Conservation (phyloP, 92 coral and sea anemone species). For the Parazoanthus swiftii region DNA sequence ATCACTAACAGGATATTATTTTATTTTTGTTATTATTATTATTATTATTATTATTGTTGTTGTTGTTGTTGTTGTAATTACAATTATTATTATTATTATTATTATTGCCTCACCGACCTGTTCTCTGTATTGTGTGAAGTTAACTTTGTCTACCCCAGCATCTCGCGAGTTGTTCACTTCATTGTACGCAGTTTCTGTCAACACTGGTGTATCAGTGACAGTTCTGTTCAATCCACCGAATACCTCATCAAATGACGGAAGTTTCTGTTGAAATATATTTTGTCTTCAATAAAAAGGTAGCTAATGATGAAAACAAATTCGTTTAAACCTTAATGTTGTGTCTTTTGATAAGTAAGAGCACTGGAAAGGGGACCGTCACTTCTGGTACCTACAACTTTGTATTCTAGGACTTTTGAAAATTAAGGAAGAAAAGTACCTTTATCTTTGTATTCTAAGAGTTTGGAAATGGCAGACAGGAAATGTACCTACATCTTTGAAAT, state of each 20-base stretch:
- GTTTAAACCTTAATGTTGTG: too few relatives aligned
- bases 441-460: conserved; percentile 56
- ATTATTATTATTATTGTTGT: background rate
- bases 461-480: conserved; percentile 39
- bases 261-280: conserved; percentile 45
- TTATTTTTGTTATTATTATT: too few relatives aligned
- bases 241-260: conserved; percentile 59
- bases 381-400: too few relatives aligned
- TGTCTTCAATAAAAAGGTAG: background rate
- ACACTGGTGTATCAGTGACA: conserved; percentile 52
- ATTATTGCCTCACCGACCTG: conserved; percentile 45
- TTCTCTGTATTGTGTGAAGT: conserved; percentile 56
- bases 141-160: conserved; percentile 74
- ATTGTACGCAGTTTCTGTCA: conserved; percentile 52
- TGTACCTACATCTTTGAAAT: conserved; percentile 46
- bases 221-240: conserved; percentile 59
- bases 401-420: too few relatives aligned
- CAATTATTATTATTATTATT: background rate
- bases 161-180: conserved; percentile 58
- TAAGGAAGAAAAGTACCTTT: conserved; percentile 39
- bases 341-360: too few relatives aligned
- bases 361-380: too few relatives aligned
- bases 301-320: too few relatives aligned
- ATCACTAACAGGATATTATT: too few relatives aligned
- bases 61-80: background rate